These are phyloP conservation scores for Sebastes fasciatus DNA, from an alignment of 2,113 vertebrate species.

Conservation along the genomic window DNA sequence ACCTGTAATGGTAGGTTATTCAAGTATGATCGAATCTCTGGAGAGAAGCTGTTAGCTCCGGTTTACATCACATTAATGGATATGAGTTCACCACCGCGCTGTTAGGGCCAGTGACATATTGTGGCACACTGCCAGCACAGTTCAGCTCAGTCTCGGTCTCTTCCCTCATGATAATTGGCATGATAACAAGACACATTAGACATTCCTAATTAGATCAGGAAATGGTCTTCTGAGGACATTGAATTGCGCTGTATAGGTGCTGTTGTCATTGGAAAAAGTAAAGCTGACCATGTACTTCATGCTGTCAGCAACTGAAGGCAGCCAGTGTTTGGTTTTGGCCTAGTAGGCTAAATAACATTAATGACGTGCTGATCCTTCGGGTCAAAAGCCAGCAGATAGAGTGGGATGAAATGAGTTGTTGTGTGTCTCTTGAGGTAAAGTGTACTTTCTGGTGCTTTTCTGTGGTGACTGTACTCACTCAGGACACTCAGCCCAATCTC, in stretches of 20 bases:
- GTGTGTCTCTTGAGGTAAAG: slow-evolving; percentile 32
- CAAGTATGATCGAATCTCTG: slow-evolving; percentile 26
- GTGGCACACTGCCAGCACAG: slow-evolving; percentile 25
- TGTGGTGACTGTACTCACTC: slow-evolving; percentile 28
- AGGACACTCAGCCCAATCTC: slow-evolving; percentile 62
- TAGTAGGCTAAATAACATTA: slow-evolving; percentile 16
- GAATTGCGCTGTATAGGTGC: slow-evolving; percentile 6
- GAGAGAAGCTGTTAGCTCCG: slow-evolving; percentile 23
- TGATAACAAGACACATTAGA: slow-evolving; percentile 73
- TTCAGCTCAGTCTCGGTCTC: slow-evolving; percentile 44
- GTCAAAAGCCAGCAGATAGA: slow-evolving; percentile 16
- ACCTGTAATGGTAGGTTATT: slow-evolving; percentile 28
- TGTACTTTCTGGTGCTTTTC: slow-evolving; percentile 33
- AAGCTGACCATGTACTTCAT: slow-evolving; percentile 4
- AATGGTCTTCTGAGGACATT: slow-evolving; percentile 37
- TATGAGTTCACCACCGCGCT: slow-evolving; percentile 39
- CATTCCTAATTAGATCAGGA: slow-evolving; percentile 56
- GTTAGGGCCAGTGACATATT: slow-evolving; percentile 46
- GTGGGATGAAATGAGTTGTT: slow-evolving; percentile 14
- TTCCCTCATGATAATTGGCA: slow-evolving; percentile 64
- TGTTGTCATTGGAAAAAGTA: slow-evolving; percentile 23
- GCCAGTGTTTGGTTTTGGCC: background rate
- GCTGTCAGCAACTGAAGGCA: slow-evolving; percentile 8
- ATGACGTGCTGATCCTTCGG: slow-evolving; percentile 17
- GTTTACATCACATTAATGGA: slow-evolving; percentile 45